Conservation (phyloP, 2,888 invertebrate species). For the Tetragonula carbonaria region DNA sequence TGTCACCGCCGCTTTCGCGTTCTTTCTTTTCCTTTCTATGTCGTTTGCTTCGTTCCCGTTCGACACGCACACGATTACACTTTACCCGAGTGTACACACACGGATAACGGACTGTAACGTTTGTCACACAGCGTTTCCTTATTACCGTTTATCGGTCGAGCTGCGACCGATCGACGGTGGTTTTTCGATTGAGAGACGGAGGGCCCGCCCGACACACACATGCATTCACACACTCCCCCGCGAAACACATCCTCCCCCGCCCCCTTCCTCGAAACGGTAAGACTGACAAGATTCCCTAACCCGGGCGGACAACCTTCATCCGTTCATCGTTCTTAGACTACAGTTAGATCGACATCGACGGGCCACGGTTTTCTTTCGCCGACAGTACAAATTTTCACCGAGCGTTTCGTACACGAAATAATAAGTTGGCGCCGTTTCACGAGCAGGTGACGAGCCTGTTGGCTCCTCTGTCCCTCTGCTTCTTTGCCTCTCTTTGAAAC, state of each 20-base stretch:
- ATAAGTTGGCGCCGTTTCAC: background rate
- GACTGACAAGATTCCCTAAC: conserved; percentile 72
- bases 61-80: conserved; percentile 64
- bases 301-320: conserved; percentile 62
- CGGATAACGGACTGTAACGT: conserved; percentile 23
- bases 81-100: conserved; percentile 18
- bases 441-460: background rate
- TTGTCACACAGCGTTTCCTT: conserved; percentile 8
- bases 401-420: conserved; percentile 38
- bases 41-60: conserved; percentile 27
- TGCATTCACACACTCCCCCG: too few species aligned
- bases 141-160: background rate
- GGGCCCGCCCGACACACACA: conserved; percentile 57
- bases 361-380: conserved; percentile 60
- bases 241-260: too few species aligned
- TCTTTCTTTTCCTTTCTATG: background rate
- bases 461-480: background rate
- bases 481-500: background rate
- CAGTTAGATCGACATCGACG: conserved; percentile 45
- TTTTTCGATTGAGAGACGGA: conserved; percentile 41
- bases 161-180: conserved; percentile 24
- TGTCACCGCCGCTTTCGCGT: conserved; percentile 17
- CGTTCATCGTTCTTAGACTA: conserved; percentile 53
- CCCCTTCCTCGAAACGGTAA: conserved; percentile 67
- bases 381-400: conserved; percentile 70